Conservation (phyloP, 2,113 vertebrate genomes). For the Garra rufa region DNA sequence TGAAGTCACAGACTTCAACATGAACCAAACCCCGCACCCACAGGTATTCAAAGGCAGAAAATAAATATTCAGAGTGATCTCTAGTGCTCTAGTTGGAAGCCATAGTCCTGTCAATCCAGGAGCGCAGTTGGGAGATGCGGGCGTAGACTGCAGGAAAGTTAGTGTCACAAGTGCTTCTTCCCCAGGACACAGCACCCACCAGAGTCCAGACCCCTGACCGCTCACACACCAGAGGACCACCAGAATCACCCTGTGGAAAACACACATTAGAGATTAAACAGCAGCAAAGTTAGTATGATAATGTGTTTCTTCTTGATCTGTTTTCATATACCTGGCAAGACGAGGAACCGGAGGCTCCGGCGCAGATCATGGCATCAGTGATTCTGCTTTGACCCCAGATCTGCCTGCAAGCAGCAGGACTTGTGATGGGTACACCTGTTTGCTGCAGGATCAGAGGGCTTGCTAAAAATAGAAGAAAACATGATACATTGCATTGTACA, state of each 20-base stretch:
- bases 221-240: conserved; percentile 75
- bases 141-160: conserved; percentile 60
- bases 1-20: not conserved
- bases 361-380: conserved; percentile 74
- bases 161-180: conserved; percentile 65
- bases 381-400: conserved; percentile 73
- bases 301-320: not conserved
- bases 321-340: conserved; percentile 75
- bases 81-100: conserved; percentile 55
- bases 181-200: conserved; percentile 78
- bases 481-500: not conserved
- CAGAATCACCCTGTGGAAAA: conserved; percentile 72
- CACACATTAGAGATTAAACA: not conserved
- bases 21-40: too few relatives aligned
- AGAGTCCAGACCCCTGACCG: conserved; percentile 69
- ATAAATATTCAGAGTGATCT: not conserved
- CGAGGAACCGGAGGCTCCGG: conserved; percentile 74
- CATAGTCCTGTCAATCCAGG: conserved; percentile 67
- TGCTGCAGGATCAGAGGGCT: conserved; percentile 64
- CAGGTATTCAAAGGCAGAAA: not conserved
- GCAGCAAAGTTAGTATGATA: not conserved
- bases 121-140: conserved; percentile 63
- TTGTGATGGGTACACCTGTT: conserved; percentile 73
- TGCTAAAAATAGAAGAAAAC: conserved; percentile 49
- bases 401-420: conserved; percentile 67